Base-by-base conservation (phyloP, 2,888 invertebrate genomes). In the Clitarchus hookeri region DNA sequence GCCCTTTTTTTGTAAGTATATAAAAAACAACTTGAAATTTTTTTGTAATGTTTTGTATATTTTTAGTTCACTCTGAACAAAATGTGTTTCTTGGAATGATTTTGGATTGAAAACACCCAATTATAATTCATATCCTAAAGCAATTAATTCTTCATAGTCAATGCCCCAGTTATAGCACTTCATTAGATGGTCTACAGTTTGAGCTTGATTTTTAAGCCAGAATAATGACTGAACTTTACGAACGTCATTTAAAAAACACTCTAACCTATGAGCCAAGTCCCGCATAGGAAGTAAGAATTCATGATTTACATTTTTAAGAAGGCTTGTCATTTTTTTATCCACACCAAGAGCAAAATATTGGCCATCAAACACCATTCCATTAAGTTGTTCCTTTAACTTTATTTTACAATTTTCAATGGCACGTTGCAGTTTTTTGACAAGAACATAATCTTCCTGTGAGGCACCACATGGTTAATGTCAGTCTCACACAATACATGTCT, bases 391-490 rank as follows among this genome's bases (percentile, higher is more conserved):
- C 12, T n/a, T 79, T 79, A 79, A 79, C 25, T 79, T 25, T n/a
- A 79, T 79, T 79, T n/a, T n/a, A n/a, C n/a, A n/a, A n/a, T n/a
- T n/a, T 26, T 79, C 25, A 79, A 79, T 12, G 25, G 79, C 25
- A 79, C 79, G 9, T 25, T 79, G 79, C 79, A 79, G 79, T 79
- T 79, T 79, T 79, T 79, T n/a, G n/a, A n/a, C n/a, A n/a, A n/a
- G 79, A 79, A 79, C 79, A 26, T 11, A 4, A 13, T n/a, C 79
- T 27, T 79, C 23, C 8, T 26, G 27, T 79, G 23, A 79, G n/a
- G 25, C 23, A n/a, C 23, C 79, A 79, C 79, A 79, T n/a, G 79
- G 25, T 79, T n/a, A n/a, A n/a, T n/a, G n/a, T n/a, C n/a, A n/a
- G n/a, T n/a, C n/a, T n/a, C n/a, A n/a, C n/a, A n/a, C n/a, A n/a